phyloP scores from a whole-genome alignment of 1,140 invertebrate genomes.

The Heliothis virescens region DNA sequence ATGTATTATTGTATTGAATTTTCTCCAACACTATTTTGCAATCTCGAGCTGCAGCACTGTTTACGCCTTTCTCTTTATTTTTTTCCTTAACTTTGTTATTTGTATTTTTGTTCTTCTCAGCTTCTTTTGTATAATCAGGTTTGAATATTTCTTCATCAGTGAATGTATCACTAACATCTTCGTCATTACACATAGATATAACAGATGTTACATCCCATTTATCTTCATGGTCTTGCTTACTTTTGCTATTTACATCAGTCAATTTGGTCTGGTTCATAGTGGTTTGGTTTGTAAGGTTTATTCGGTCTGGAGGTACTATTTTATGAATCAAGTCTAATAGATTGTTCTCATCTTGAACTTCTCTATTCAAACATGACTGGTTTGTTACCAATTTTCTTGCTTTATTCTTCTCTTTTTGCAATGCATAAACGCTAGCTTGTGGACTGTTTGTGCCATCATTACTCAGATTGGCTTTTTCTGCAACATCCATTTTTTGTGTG shows the following conservation, averaged over 20 bases:
- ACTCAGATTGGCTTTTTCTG: conserved; percentile 69
- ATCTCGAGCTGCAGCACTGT: background rate
- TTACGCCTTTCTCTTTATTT: background rate
- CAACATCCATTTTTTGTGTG: conserved; percentile 76
- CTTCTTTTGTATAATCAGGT: conserved; percentile 46
- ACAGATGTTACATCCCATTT: conserved; percentile 76
- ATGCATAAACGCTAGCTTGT: conserved; percentile 59
- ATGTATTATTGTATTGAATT: background rate
- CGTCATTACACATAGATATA: conserved; percentile 68
- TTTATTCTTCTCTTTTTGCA: conserved; percentile 74
- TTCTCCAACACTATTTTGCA: conserved; percentile 7
- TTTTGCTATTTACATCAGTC: conserved; percentile 38
- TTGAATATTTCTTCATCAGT: conserved; percentile 80
- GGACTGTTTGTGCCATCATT: conserved; percentile 69
- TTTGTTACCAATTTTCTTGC: conserved; percentile 73
- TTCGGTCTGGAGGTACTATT: conserved; percentile 73
- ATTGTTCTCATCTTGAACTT: conserved; percentile 72
- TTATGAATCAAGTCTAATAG: conserved; percentile 79
- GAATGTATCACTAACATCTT: conserved; percentile 73
- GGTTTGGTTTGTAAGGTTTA: conserved; percentile 66
- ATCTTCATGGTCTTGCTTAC: conserved; percentile 58
- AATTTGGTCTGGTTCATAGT: conserved; percentile 55
- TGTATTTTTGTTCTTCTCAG: conserved; percentile 48
- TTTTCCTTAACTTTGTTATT: conserved; percentile 28
- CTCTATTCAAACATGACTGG: conserved; percentile 75